Conservation (phyloP, 2,888 invertebrate genomes). For the Caprella mutica region DNA sequence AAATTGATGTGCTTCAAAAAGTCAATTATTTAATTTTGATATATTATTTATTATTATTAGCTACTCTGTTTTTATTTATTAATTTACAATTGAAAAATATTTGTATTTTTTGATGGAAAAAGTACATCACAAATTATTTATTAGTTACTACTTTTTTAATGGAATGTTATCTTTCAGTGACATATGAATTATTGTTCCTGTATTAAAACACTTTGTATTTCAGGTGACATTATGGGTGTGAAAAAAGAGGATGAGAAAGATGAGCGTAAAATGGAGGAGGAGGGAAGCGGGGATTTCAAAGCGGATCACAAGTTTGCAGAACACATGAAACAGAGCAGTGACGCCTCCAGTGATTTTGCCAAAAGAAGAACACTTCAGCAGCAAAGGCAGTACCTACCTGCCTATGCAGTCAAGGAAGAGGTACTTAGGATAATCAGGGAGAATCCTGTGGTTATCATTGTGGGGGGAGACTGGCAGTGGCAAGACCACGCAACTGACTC, state of each 20-base stretch:
- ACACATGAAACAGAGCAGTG: conserved; percentile 62
- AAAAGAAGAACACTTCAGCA: conserved; percentile 69
- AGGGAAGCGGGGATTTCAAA: conserved; percentile 70
- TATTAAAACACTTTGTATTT: too few species aligned
- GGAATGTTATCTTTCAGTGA: too few species aligned
- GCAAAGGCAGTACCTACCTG: conserved; percentile 84
- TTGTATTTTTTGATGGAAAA: too few species aligned
- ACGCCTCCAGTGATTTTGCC: conserved; percentile 70
- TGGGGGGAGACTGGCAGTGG: conserved; percentile 91
- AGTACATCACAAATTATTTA: too few species aligned
- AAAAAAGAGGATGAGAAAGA: conserved; percentile 56
- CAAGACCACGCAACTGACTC: conserved; percentile 95
- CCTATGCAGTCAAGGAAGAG: conserved; percentile 89
- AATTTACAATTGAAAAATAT: too few species aligned
- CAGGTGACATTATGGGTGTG: conserved; percentile 95
- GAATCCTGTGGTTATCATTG: conserved; percentile 88
- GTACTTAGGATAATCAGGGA: conserved; percentile 79
- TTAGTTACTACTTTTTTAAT: too few species aligned
- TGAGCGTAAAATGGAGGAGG: conserved; percentile 51
- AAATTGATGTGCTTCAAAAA: too few species aligned
- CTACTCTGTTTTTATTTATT: too few species aligned
- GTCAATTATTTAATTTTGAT: too few species aligned
- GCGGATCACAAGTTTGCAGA: conserved; percentile 94
- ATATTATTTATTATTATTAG: too few species aligned
- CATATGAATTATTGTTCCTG: conserved; percentile 36